Base-by-base conservation (phyloP, 2,888 invertebrate genomes). In the Furcula furcula region DNA sequence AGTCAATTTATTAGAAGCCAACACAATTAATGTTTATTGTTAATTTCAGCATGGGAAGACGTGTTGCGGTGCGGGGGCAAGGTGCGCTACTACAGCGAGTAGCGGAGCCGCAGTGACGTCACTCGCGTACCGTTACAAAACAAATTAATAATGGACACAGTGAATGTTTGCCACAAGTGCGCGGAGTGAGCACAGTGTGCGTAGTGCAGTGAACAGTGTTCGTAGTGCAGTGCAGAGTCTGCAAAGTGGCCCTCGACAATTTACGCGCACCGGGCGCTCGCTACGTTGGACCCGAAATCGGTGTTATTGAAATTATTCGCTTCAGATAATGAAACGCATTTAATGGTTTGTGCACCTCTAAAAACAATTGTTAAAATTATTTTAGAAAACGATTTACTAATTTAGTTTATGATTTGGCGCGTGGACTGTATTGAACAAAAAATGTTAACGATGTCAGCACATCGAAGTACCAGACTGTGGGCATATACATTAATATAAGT, bases 11-110 rank as follows among this genome's bases (percentile, higher is more conserved):
- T n/a, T n/a, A n/a, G n/a, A n/a, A n/a, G n/a, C n/a, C n/a, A n/a
- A n/a, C n/a, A n/a, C n/a, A n/a, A n/a, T n/a, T n/a, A n/a, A n/a
- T n/a, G n/a, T n/a, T n/a, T n/a, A n/a, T n/a, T n/a, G n/a, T n/a
- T n/a, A 38, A 33, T 55, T 54, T 1, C 90, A 95, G 94, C 94
- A 36, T 95, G 94, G 94, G 93, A 93, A 58, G 94, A 94, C 64
- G 90, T 93, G 63, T 77, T 92, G 67, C 90, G 90, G 29, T 83
- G 85, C 64, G 79, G 80, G 38, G 80, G 82, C 64, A 88, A 88
- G 57, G 81, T 82, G 65, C 79, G 79, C 37, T 89, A 89, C 71
- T 89, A 65, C 71, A 82, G 70, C 70, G 88, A 88, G 67, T 86
- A 79, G 65, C 33, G 32, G 26, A 30, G 23, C 32, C 21, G 31